A percentile compares a stretch with the other conserved stretches of the same genome.
phyloP scores from a whole-genome alignment of 2,888 invertebrate species.

The Hyles lineata region DNA sequence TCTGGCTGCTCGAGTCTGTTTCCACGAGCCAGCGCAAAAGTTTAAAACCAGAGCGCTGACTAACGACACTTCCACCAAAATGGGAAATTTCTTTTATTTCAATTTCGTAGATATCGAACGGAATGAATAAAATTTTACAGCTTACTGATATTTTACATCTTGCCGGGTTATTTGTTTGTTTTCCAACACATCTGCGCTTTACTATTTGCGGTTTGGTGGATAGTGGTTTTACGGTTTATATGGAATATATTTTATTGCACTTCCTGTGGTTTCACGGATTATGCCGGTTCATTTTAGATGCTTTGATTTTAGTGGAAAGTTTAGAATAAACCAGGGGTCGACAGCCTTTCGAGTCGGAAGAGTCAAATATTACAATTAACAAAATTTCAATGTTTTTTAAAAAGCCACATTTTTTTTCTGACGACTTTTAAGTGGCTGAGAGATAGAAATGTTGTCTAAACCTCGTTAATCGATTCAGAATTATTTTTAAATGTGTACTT shows the following conservation, averaged over 20 bases:
- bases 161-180: constrained; percentile 31
- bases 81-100: constrained; percentile 55
- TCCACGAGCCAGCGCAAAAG: constrained; percentile 54
- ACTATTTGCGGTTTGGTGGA: background rate
- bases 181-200: background rate
- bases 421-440: no score
- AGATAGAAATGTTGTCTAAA: no score
- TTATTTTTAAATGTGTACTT: no score
- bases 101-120: constrained; percentile 47
- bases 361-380: no score
- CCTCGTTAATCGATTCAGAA: no score
- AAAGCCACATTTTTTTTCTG: no score
- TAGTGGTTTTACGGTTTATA: background rate
- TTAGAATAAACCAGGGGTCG: no score
- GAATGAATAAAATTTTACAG: constrained; percentile 31
- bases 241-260: background rate
- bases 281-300: no score
- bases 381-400: no score
- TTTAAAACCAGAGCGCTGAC: constrained; percentile 55
- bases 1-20: constrained; percentile 54
- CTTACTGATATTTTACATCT: constrained; percentile 36
- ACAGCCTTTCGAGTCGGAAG: no score
- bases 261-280: constrained; percentile 2
- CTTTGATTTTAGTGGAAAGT: no score
- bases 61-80: constrained; percentile 62